Evolutionary conservation across 2,797 vertebrate genomes (phyloP).

Genomic region (Peromyscus eremicus): DNA sequence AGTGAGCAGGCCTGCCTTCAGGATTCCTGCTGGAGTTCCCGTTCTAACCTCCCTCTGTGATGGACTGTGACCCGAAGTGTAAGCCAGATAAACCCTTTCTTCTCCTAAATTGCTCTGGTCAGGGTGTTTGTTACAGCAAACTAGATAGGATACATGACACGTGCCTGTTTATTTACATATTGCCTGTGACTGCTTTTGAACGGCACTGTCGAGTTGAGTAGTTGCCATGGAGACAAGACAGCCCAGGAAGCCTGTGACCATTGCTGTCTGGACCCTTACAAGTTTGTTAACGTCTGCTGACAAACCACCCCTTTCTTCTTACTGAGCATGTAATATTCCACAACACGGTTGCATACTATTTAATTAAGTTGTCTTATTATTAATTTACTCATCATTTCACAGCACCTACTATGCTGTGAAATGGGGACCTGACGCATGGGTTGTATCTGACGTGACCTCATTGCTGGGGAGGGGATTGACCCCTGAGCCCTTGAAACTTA

Average conservation of each 20-base stretch:
- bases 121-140: not conserved
- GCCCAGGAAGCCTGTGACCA: not conserved
- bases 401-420: not conserved
- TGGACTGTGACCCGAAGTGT: not conserved
- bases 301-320: not conserved
- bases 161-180: not conserved
- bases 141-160: not conserved
- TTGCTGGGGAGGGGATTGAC: not conserved
- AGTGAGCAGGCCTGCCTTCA: not conserved
- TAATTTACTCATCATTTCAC: not conserved
- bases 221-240: not conserved
- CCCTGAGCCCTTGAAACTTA: not conserved
- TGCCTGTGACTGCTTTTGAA: not conserved
- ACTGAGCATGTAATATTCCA: not conserved
- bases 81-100: not conserved
- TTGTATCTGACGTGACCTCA: not conserved
- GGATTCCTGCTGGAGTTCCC: not conserved
- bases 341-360: fast-evolving
- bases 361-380: not conserved
- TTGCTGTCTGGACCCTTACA: not conserved
- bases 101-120: not conserved
- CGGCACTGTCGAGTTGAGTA: not conserved
- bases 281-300: not conserved
- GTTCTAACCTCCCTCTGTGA: not conserved
- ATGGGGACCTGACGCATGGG: too few species aligned